Evolutionary conservation across 2,113 vertebrate species (phyloP).

Genomic region (Leucoraja erinaceus): DNA sequence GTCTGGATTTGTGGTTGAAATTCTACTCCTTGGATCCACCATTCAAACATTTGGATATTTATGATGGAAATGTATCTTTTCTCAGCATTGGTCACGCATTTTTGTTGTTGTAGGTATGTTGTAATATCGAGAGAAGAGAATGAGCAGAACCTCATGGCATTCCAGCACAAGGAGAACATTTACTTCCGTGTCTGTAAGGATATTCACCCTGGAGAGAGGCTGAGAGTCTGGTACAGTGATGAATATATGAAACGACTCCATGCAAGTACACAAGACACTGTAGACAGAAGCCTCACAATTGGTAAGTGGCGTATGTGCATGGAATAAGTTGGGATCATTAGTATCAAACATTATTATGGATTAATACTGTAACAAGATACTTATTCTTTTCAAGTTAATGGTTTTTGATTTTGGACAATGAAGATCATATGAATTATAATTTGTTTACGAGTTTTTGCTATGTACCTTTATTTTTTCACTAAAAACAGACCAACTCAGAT

Average conservation of each 20-base stretch:
- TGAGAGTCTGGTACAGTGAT: slow-evolving; percentile 87
- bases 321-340: neutral
- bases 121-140: slow-evolving; percentile 75
- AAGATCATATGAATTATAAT: neutral
- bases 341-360: neutral
- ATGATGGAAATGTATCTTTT: neutral
- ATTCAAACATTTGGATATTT: neutral
- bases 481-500: neutral
- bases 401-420: neutral
- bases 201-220: slow-evolving; percentile 69
- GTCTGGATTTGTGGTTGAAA: neutral
- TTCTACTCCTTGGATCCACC: neutral
- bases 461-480: neutral
- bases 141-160: slow-evolving; percentile 82
- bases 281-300: slow-evolving; percentile 68
- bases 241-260: slow-evolving; percentile 83
- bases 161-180: slow-evolving; percentile 77
- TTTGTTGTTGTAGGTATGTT: slow-evolving; percentile 66
- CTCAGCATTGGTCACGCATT: neutral
- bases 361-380: neutral
- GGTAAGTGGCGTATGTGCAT: slow-evolving; percentile 59
- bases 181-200: slow-evolving; percentile 79
- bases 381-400: neutral
- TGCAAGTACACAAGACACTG: slow-evolving; percentile 75
- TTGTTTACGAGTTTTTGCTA: neutral